Evolutionary conservation across 2,113 vertebrate genomes (phyloP), one percentile per base, ranked within the genome.

Genomic region (Eudyptes chrysolophus): DNA sequence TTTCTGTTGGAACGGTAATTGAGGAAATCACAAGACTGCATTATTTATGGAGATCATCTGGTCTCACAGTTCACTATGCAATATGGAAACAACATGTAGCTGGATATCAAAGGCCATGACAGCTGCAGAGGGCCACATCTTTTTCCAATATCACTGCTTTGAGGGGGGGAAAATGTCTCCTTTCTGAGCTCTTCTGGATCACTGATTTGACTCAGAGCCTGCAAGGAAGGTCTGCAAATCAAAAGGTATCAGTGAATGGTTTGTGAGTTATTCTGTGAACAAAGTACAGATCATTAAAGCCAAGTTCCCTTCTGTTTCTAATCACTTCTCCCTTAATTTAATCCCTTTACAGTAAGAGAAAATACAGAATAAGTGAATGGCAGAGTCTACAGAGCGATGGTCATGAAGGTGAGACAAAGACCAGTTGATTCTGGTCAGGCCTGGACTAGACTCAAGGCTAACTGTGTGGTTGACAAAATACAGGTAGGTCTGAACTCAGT

Each of bases 31-130:
- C 52, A 77, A 84, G 80, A 60, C 79, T 82, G 46, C 29, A 42
- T 60, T 97, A 90, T 96, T 97, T 92, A 96, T 95, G 94, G 90
- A 89, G 83, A 94, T 96, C 92, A 94, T 96, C 75, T 96, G 94
- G 69, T 92, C 87, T 94, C 75, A 57, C 79, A 92, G 93, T 90
- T 97, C 85, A 75, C 94, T 87, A 49, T 21, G 64, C 62, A 89
- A 83, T 95, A 96, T 95, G 92, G 70, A 95, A 97, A 97, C 71
- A 95, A 94, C 81, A 76, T 93, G 94, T 60, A 95, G 81, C 68
- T 89, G 84, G 82, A 94, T 95, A 94, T 94, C 87, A 96, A 98
- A 97, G 84, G 90, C 94, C 95, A 86, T 94, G 90, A 92, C 64
- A 94, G 55, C 80, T 94, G 76, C 60, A 82, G 48, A 95, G 46